Conservation (phyloP, 2,797 vertebrate species). For the Acomys russatus region DNA sequence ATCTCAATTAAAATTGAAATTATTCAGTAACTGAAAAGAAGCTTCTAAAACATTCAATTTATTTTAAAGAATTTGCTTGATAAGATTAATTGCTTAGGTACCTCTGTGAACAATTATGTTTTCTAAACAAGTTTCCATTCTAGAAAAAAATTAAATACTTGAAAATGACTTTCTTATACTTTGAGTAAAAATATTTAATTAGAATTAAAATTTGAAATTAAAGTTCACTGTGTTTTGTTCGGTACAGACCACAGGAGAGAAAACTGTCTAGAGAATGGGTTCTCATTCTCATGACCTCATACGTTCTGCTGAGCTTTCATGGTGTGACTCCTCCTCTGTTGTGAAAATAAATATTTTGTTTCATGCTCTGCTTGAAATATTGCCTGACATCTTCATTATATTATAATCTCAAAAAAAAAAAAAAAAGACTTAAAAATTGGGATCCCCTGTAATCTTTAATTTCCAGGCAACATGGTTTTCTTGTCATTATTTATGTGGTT, state of each 20-base stretch:
- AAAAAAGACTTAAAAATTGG: neutral
- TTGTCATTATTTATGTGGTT: neutral
- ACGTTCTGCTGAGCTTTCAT: neutral
- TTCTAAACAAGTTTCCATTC: slow-evolving; percentile 41
- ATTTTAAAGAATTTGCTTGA: slow-evolving; percentile 55
- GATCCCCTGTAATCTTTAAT: neutral
- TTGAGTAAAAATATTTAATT: neutral
- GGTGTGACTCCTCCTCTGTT: neutral
- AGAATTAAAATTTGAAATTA: slow-evolving; percentile 2
- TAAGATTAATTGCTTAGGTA: slow-evolving; percentile 70
- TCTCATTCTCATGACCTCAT: neutral
- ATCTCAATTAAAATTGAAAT: slow-evolving; percentile 71
- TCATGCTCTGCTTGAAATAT: neutral
- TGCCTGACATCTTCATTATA: neutral
- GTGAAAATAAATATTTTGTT: neutral
- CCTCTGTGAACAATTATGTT: slow-evolving; percentile 43
- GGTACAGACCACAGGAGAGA: neutral
- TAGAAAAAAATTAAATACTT: slow-evolving; percentile 8
- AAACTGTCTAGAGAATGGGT: neutral
- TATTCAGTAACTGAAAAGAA: slow-evolving; percentile 65
- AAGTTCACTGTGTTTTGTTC: neutral
- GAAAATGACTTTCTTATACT: neutral
- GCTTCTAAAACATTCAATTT: slow-evolving; percentile 59
- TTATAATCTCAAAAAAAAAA: neutral
- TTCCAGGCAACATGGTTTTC: neutral